Base-by-base conservation (phyloP, 2,113 vertebrate species). In the Nothoprocta pentlandii region DNA sequence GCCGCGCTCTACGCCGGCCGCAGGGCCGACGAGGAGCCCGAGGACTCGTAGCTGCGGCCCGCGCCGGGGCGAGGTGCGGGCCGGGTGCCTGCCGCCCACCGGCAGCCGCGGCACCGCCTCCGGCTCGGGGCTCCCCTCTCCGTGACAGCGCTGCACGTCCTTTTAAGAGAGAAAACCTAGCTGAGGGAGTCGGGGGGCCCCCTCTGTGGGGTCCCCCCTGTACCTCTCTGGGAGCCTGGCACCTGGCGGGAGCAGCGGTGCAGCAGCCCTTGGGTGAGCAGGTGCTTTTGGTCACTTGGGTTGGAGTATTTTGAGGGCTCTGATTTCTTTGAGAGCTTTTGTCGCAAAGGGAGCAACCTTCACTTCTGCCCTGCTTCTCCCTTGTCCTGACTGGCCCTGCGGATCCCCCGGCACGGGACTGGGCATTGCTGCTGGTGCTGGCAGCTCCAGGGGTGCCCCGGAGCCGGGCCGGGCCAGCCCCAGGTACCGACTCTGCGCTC, bases 1-100 rank as follows among this genome's bases (percentile, higher is more conserved):
- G 99, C 99, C 3, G 98, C 98, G 5, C 99, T 99, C 91, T 99
- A 99, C 1, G 98, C 98, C 17, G 99, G 97, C 89, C 96, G 97
- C 95, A 91, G 98, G 63, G 98, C 95, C 5, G 98, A 98, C 47
- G 98, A 97, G 28, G 98, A 99, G 71, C 93, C 98, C 49, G 98
- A 98, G 47, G 98, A 98, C 62, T 99, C 98, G 97, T 99, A 99
- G 98, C 98, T 96, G 53, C 94, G 56, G 53, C 53, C 80, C 3
- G 34, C 88, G 58, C 15, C 25, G 0, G n/a, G 19, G 22, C 0
- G 3, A 70, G 94, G 80, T 64, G 71, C 32, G 23, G 0, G 10
- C 68, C 5, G 28, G 15, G 2, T 67, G 22, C 49, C 49, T 49
- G 49, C 21, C 9, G 22, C 21, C 49, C 49, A 5, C 49, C 16